Evolutionary conservation across 2,888 invertebrate species (phyloP).

Genomic region (Agriopis leucophaearia): DNA sequence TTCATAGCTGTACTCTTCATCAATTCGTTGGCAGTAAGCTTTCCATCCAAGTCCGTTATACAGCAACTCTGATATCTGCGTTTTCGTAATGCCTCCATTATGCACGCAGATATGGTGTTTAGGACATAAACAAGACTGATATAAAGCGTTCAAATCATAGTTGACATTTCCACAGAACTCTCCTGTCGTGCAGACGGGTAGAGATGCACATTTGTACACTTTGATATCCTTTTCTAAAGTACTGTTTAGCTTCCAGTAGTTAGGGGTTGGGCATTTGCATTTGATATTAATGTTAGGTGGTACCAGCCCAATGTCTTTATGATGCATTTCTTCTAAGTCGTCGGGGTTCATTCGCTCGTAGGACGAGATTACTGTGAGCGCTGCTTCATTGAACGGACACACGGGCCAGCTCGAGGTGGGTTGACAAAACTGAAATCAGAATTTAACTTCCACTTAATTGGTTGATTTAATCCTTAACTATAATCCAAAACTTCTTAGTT

Average conservation of each 20-base stretch:
- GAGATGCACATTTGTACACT: conserved; percentile 79
- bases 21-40: conserved; percentile 82
- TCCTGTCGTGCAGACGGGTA: conserved; percentile 80
- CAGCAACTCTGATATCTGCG: conserved; percentile 83
- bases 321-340: conserved; percentile 73
- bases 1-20: conserved; percentile 66
- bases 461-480: too few species aligned
- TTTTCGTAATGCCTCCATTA: conserved; percentile 72
- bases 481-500: background rate
- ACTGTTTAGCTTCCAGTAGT: conserved; percentile 79
- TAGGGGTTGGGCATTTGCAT: conserved; percentile 82
- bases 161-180: conserved; percentile 88
- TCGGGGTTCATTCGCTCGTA: conserved; percentile 73
- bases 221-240: conserved; percentile 54
- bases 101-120: conserved; percentile 86
- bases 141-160: conserved; percentile 86
- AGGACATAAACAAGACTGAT: conserved; percentile 88
- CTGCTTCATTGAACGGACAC: conserved; percentile 67
- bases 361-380: conserved; percentile 68
- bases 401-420: conserved; percentile 69
- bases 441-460: background rate
- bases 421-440: conserved; percentile 81
- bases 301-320: conserved; percentile 68
- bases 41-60: conserved; percentile 86
- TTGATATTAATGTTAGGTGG: conserved; percentile 77